A percentile compares a stretch with the other conserved stretches of the same genome.
Conservation (phyloP, 2,888 invertebrate species). For the Cerastis rubricosa region DNA sequence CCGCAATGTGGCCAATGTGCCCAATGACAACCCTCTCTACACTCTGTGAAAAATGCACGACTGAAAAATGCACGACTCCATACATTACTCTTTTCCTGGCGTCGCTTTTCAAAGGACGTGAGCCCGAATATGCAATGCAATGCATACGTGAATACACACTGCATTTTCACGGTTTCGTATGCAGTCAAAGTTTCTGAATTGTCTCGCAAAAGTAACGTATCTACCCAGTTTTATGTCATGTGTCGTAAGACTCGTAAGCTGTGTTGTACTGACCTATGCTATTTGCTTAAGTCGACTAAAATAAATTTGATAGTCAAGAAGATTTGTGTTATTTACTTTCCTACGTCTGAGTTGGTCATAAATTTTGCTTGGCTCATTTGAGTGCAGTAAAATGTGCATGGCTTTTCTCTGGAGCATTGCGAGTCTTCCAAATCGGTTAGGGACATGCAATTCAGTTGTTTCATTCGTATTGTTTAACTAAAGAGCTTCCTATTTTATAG, state of each 20-base stretch:
- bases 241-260: conserved; percentile 37
- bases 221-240: conserved; percentile 25
- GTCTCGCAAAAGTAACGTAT: conserved; percentile 43
- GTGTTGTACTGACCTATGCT: conserved; percentile 44
- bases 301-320: conserved; percentile 48
- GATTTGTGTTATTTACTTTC: conserved; percentile 49
- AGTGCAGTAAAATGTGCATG: conserved; percentile 23
- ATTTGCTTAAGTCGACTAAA: conserved; percentile 52
- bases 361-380: conserved; percentile 45
- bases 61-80: conserved; percentile 75
- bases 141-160: conserved; percentile 62
- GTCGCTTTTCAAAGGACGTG: conserved; percentile 70
- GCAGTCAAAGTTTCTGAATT: conserved; percentile 61
- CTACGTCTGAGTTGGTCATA: conserved; percentile 33
- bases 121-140: conserved; percentile 70
- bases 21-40: conserved; percentile 70
- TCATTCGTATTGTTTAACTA: neutral
- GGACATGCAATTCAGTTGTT: neutral
- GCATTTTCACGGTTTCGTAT: conserved; percentile 56
- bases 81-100: conserved; percentile 75
- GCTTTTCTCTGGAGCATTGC: neutral
- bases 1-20: conserved; percentile 65
- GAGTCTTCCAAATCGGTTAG: conserved; percentile 13
- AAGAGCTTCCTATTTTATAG: neutral
- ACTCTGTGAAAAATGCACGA: conserved; percentile 75